phyloP scores from a whole-genome alignment of 2,797 vertebrate genomes.

The Lithobates pipiens region DNA sequence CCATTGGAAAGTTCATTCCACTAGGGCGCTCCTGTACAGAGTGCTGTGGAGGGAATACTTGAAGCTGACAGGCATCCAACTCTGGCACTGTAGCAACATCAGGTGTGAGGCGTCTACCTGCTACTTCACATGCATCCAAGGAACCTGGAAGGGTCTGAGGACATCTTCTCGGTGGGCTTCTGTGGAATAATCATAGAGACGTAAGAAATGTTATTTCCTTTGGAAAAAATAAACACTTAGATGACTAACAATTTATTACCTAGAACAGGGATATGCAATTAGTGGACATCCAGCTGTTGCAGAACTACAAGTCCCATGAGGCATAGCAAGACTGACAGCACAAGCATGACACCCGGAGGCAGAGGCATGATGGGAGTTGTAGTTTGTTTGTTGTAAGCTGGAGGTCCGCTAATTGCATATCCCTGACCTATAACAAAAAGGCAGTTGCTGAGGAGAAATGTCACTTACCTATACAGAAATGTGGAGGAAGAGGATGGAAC shows the following conservation, averaged over 20 bases:
- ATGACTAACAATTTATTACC: no score
- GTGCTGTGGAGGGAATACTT: slow-evolving; percentile 59
- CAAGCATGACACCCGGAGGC: no score
- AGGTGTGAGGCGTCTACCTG: slow-evolving; percentile 70
- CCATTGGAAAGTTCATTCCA: slow-evolving; percentile 79
- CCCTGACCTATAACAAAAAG: no score
- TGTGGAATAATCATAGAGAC: slow-evolving; percentile 59
- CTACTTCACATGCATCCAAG: slow-evolving; percentile 58
- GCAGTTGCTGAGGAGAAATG: background rate
- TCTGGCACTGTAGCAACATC: slow-evolving; percentile 81
- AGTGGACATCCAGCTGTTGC: no score
- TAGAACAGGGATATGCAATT: no score
- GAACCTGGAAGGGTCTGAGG: slow-evolving; percentile 72
- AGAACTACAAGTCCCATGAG: no score
- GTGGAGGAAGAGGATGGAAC: slow-evolving; percentile 78
- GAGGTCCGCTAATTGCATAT: no score
- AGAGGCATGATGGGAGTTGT: no score
- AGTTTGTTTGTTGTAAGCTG: no score
- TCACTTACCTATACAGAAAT: slow-evolving; percentile 81
- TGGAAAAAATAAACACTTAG: background rate
- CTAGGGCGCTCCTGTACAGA: slow-evolving; percentile 82
- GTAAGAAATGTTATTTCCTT: no score
- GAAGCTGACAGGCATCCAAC: slow-evolving; percentile 74
- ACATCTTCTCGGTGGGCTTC: slow-evolving; percentile 81
- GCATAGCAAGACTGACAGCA: no score